Evolutionary conservation across 2,888 invertebrate genomes (phyloP).

Genomic region (Trichogramma dendrolimi): DNA sequence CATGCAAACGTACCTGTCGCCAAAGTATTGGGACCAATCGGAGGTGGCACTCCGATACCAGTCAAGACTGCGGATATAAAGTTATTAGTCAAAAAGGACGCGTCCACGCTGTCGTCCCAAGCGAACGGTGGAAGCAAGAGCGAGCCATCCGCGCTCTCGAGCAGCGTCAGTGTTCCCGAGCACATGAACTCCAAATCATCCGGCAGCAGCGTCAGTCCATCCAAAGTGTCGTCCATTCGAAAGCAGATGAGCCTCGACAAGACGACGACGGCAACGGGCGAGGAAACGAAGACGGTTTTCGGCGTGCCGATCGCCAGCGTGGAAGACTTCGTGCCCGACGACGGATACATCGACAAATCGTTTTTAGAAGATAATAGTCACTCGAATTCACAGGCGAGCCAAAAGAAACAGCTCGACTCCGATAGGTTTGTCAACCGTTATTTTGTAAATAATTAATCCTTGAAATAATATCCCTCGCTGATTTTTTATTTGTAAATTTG

Average conservation of each 20-base stretch:
- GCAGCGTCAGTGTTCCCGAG: conserved; percentile 15
- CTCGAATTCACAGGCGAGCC: conserved; percentile 48
- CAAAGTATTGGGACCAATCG: conserved; percentile 45
- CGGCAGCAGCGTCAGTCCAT: conserved; percentile 28
- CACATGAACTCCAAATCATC: conserved; percentile 13
- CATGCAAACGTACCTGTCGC: conserved; percentile 40
- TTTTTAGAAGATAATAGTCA: conserved; percentile 67
- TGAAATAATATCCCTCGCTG: conserved; percentile 1
- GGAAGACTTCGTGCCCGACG: conserved; percentile 71
- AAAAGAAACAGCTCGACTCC: conserved; percentile 53
- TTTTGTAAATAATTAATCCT: not conserved
- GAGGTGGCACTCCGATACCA: conserved; percentile 50
- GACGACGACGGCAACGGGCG: conserved; percentile 27
- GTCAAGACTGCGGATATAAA: conserved; percentile 43
- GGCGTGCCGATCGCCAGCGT: conserved; percentile 54
- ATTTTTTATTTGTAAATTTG: conserved; percentile 15
- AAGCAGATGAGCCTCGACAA: conserved; percentile 42
- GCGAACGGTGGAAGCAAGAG: conserved; percentile 1
- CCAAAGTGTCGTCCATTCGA: conserved; percentile 45
- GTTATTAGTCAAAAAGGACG: conserved; percentile 37
- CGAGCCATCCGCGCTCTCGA: conserved; percentile 8
- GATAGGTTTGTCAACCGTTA: conserved; percentile 54
- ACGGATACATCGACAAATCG: conserved; percentile 70
- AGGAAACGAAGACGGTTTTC: conserved; percentile 24
- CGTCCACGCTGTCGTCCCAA: not conserved